A percentile compares a stretch with the other conserved stretches of the same genome.
Evolutionary conservation across 2,797 vertebrate genomes (phyloP).

Genomic region (Characodon lateralis): DNA sequence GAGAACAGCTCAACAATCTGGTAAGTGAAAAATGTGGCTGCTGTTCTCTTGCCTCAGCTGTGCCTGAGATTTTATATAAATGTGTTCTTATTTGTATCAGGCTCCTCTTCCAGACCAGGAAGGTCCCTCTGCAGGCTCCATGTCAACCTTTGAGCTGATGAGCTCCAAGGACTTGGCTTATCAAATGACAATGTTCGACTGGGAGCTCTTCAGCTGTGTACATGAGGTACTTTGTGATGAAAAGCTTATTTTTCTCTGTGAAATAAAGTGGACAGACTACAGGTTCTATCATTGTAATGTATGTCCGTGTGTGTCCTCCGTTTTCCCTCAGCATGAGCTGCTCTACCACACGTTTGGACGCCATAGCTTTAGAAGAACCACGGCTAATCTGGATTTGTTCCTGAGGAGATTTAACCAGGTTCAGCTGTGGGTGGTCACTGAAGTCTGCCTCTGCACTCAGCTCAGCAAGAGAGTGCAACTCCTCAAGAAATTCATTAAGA

Average conservation of each 20-base stretch:
- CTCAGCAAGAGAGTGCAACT: constrained; percentile 98
- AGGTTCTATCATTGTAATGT: background rate
- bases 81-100: constrained; percentile 67
- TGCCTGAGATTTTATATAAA: background rate
- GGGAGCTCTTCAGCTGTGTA: constrained; percentile 98
- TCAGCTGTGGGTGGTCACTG: constrained; percentile 97
- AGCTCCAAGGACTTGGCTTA: constrained; percentile 97
- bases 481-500: constrained; percentile 99
- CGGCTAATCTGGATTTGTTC: constrained; percentile 95
- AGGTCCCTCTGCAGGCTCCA: constrained; percentile 91
- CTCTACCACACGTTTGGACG: constrained; percentile 96
- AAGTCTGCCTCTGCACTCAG: constrained; percentile 94
- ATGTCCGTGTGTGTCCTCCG: background rate
- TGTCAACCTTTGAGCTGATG: constrained; percentile 97
- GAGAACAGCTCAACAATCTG: constrained; percentile 90
- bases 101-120: constrained; percentile 93
- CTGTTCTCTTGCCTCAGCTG: background rate
- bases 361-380: constrained; percentile 93
- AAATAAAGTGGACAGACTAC: background rate
- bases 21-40: constrained; percentile 73
- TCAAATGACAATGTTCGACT: constrained; percentile 97
- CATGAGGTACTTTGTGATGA: constrained; percentile 86
- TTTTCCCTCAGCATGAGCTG: constrained; percentile 87
- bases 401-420: constrained; percentile 97
- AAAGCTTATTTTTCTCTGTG: background rate